Percentiles rank a stretch among this genome's conserved stretches.
These are phyloP conservation scores for Pocillopora damicornis DNA, from an alignment of 64 coral and sea anemone species.

Conservation along the genomic window DNA sequence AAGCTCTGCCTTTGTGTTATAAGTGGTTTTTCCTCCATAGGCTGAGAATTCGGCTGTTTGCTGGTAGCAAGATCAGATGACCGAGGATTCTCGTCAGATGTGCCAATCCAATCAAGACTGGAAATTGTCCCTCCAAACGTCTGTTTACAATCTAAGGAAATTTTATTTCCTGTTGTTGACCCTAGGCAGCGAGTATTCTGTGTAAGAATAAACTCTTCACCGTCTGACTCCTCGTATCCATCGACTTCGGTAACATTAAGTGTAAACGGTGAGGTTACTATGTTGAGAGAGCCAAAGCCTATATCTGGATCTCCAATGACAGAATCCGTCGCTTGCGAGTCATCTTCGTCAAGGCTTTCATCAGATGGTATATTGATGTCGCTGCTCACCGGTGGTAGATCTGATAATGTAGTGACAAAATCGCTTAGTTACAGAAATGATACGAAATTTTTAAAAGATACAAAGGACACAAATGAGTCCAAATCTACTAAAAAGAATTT, in stretches of 20 bases:
- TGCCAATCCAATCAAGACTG: neutral
- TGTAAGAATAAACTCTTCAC: neutral
- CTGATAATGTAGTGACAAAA: neutral
- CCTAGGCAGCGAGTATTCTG: neutral
- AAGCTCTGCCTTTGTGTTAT: no score
- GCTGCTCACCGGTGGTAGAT: neutral
- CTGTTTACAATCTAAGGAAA: neutral
- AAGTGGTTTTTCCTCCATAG: no score
- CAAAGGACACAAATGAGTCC: no score
- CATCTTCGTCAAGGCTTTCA: neutral
- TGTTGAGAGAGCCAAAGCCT: neutral
- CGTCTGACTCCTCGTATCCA: neutral
- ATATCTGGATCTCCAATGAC: neutral
- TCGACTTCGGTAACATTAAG: no score
- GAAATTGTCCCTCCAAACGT: neutral
- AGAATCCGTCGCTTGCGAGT: neutral
- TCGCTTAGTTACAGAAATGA: neutral
- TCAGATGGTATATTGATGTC: neutral
- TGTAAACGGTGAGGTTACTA: neutral
- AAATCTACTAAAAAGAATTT: no score
- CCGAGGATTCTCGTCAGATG: neutral
- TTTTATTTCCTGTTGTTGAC: neutral
- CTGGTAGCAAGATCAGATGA: neutral
- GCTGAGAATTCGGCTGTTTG: no score
- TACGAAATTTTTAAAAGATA: no score